Evolutionary conservation across 2,113 vertebrate genomes (phyloP).

Genomic region (Stegastes partitus): DNA sequence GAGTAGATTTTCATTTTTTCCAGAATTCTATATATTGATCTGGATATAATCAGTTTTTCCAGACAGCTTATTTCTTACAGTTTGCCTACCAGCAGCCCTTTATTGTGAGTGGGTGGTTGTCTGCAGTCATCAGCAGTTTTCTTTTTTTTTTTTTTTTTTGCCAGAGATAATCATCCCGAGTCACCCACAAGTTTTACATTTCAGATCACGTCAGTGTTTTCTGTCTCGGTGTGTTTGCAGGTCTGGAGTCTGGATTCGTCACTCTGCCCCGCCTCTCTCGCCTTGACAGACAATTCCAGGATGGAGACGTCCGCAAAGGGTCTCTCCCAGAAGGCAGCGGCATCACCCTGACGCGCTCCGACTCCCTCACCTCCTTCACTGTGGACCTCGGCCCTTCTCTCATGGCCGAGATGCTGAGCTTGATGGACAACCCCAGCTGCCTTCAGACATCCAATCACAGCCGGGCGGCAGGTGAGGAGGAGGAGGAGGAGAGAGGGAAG

Average conservation of each 20-base stretch:
- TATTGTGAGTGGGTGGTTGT: no score
- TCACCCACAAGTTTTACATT: no score
- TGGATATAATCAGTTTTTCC: no score
- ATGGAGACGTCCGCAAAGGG: constrained; percentile 37
- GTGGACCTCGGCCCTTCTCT: constrained; percentile 95
- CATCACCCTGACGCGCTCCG: constrained; percentile 82
- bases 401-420: constrained; percentile 91
- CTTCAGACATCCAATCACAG: constrained; percentile 44
- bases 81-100: no score
- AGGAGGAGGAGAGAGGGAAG: constrained; percentile 36
- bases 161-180: no score
- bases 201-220: constrained; percentile 2
- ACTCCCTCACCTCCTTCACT: constrained; percentile 94
- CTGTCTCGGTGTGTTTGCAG: constrained; percentile 75
- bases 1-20: no score
- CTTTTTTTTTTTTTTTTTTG: no score
- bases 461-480: constrained; percentile 30
- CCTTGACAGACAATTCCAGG: constrained; percentile 83
- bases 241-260: constrained; percentile 91
- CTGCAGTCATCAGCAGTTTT: no score
- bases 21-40: no score
- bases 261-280: constrained; percentile 91
- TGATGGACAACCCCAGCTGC: constrained; percentile 88
- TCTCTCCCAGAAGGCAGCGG: constrained; percentile 51
- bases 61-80: no score